Percentiles rank a stretch among this genome's conserved stretches.
These are phyloP conservation scores for Thymallus thymallus DNA, from an alignment of 2,113 vertebrate species.

Conservation along the genomic window DNA sequence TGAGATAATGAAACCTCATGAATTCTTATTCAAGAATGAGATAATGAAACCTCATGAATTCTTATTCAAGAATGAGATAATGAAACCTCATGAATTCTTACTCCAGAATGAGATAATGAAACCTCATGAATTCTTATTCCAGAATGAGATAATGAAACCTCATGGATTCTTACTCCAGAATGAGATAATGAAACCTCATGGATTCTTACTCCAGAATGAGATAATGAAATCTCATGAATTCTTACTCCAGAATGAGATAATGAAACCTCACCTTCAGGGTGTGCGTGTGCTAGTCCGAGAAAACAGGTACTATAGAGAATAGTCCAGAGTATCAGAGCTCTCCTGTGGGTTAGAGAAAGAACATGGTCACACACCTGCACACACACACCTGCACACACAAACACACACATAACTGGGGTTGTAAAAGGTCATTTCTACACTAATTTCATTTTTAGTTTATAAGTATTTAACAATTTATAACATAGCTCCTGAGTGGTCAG, in stretches of 20 bases:
- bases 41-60: background rate
- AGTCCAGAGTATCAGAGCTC: constrained; percentile 86
- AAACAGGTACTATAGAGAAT: constrained; percentile 82
- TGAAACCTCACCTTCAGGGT: constrained; percentile 83
- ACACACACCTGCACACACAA: too few species aligned
- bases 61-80: background rate
- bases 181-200: too few species aligned
- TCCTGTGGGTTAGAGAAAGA: constrained; percentile 69
- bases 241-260: background rate
- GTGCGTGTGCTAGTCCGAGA: constrained; percentile 83
- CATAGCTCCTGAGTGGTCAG: background rate
- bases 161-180: too few species aligned
- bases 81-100: too few species aligned
- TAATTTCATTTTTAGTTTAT: too few species aligned
- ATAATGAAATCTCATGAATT: background rate
- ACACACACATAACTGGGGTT: too few species aligned
- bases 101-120: background rate
- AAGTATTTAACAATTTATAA: background rate
- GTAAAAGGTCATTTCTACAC: too few species aligned
- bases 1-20: background rate
- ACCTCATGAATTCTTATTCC: too few species aligned
- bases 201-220: background rate
- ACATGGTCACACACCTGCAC: background rate
- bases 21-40: background rate
- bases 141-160: background rate